Evolutionary conservation across 2,113 vertebrate species (phyloP).

Genomic region (Chionomys nivalis): DNA sequence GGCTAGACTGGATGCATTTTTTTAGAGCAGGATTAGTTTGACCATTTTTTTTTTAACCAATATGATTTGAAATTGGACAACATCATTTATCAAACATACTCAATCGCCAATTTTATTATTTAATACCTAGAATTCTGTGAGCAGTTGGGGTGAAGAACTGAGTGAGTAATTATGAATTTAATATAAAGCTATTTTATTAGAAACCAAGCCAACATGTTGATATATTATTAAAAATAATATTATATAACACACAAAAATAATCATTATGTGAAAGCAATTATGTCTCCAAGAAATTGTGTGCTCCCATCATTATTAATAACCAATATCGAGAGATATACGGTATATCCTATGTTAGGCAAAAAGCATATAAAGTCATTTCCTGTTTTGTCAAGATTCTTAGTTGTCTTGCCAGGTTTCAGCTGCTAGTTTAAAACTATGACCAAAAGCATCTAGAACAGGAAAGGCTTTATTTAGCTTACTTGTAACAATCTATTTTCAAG

Average conservation of each 20-base stretch:
- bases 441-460: neutral
- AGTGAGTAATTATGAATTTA: constrained; percentile 27
- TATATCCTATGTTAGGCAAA: neutral
- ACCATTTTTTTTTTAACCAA: neutral
- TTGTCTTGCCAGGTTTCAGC: neutral
- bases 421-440: neutral
- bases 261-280: neutral
- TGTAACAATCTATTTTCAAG: neutral
- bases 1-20: neutral
- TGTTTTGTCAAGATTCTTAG: neutral
- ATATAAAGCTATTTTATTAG: neutral
- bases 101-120: neutral
- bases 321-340: neutral
- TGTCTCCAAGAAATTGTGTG: neutral
- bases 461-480: neutral
- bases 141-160: neutral
- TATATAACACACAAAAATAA: neutral
- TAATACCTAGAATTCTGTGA: neutral
- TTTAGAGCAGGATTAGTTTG: neutral
- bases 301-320: neutral
- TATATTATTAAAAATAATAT: neutral
- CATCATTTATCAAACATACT: neutral
- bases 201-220: constrained; percentile 10
- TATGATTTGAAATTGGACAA: neutral
- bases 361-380: neutral